Evolutionary conservation across 2,113 vertebrate species (phyloP).

Genomic region (Notarius quadriscutis): DNA sequence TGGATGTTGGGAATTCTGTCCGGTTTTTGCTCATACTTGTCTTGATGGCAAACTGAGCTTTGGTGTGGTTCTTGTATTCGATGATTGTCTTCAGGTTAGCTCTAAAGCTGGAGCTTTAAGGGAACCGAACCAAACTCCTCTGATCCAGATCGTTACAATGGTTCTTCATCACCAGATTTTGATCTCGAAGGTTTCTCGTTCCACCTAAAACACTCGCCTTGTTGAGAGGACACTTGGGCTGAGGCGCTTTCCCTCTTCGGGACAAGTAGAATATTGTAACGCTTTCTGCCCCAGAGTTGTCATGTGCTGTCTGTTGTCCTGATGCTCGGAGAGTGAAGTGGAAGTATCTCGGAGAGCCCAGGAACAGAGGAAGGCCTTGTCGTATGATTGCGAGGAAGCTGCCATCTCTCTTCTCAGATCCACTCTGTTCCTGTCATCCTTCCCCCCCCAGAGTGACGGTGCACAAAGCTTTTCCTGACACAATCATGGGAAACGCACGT

Average conservation of each 20-base stretch:
- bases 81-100: not conserved
- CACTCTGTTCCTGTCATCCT: not conserved
- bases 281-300: not conserved
- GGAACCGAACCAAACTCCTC: too few species aligned
- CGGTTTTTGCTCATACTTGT: not conserved
- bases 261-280: not conserved
- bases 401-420: not conserved
- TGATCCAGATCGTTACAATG: too few species aligned
- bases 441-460: not conserved
- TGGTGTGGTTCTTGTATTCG: conserved; percentile 8
- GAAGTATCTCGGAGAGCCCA: not conserved
- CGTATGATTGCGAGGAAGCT: conserved; percentile 7
- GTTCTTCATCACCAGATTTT: not conserved
- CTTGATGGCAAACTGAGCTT: not conserved
- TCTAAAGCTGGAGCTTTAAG: not conserved
- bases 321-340: not conserved
- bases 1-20: not conserved
- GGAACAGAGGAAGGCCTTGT: not conserved
- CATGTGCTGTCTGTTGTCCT: not conserved
- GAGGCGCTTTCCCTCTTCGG: not conserved
- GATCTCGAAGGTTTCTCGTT: not conserved
- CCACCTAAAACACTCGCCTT: not conserved
- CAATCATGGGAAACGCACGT: not conserved
- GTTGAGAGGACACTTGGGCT: not conserved
- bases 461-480: not conserved